phyloP scores from a whole-genome alignment of 2,113 vertebrate species.

The Leptobrachium leishanense region DNA sequence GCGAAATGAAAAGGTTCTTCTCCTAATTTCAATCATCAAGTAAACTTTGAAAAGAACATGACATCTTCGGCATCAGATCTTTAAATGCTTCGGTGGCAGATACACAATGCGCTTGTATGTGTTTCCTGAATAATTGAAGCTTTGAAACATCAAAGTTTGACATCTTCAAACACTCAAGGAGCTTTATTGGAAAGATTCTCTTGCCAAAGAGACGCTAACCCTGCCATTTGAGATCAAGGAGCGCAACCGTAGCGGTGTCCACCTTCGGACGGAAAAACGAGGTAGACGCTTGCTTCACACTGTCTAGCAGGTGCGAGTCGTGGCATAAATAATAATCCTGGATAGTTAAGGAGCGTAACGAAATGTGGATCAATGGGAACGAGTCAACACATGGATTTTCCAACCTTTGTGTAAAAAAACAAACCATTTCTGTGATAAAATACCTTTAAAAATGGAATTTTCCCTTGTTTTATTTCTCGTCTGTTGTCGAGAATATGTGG shows the following conservation, averaged over 20 bases:
- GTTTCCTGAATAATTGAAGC: slow-evolving; percentile 72
- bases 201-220: slow-evolving; percentile 62
- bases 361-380: too few relatives aligned
- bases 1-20: slow-evolving; percentile 64
- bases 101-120: slow-evolving; percentile 62
- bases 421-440: too few relatives aligned
- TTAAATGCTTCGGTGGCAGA: slow-evolving; percentile 66
- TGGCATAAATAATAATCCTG: neutral
- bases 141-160: slow-evolving; percentile 75
- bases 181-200: slow-evolving; percentile 68
- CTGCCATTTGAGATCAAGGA: slow-evolving; percentile 69
- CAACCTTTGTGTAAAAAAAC: too few relatives aligned
- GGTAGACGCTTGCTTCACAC: slow-evolving; percentile 59
- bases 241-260: slow-evolving; percentile 50
- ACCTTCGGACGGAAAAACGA: slow-evolving; percentile 56
- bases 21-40: slow-evolving; percentile 66
- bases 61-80: slow-evolving; percentile 63
- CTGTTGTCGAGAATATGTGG: too few relatives aligned
- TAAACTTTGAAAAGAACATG: slow-evolving; percentile 67
- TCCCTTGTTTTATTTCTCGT: too few relatives aligned
- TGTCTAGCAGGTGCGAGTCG: slow-evolving; percentile 46
- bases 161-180: slow-evolving; percentile 71
- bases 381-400: too few relatives aligned
- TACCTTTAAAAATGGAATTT: too few relatives aligned
- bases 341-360: too few relatives aligned